Base-by-base conservation (phyloP, 1,140 invertebrate species). In the Arctopsyche grandis region DNA sequence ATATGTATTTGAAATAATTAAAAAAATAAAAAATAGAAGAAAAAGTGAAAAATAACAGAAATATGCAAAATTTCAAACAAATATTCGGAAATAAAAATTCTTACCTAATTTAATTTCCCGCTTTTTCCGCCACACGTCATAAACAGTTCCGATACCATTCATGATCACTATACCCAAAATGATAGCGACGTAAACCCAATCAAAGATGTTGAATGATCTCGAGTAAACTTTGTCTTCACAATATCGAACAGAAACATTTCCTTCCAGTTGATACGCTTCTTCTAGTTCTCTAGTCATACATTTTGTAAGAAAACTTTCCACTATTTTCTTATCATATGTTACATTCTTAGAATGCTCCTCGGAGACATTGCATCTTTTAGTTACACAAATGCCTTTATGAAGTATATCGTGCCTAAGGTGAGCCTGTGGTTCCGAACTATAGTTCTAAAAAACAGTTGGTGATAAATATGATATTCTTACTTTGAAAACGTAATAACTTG, bases 401-500 rank as follows among this genome's bases (percentile, higher is more conserved):
- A 90, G 80, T 79, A 85, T 86, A 83, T 90, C 89, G 82, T 90
- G 89, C 9, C 89, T 87, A 80, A 84, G 90, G 69, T 89, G 86
- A 82, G 89, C 89, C 16, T 86, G 84, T 1, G 78, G 84, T 79
- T 89, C 78, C 5, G 80, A 80, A 19, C 87, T 88, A 44, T 88
- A 86, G 70, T 82, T 84, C 87, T 88, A 81, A n/a, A n/a, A n/a
- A 71, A 84, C 84, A 38, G n/a, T 69, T n/a, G n/a, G n/a, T n/a
- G n/a, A n/a, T n/a, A n/a, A n/a, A n/a, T n/a, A n/a, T n/a, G n/a
- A n/a, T n/a, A n/a, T 75, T 5, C 21, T 48, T 19, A 75, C 5
- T 14, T 66, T 22, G 66, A 29, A 12, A 46, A 69, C 7, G 14
- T 79, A 24, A 21, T 69, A 12, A n/a, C n/a, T n/a, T n/a, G n/a